These are phyloP conservation scores for Zaprionus kolodkinae DNA, from an alignment of 1,140 invertebrate species.

Conservation along the genomic window DNA sequence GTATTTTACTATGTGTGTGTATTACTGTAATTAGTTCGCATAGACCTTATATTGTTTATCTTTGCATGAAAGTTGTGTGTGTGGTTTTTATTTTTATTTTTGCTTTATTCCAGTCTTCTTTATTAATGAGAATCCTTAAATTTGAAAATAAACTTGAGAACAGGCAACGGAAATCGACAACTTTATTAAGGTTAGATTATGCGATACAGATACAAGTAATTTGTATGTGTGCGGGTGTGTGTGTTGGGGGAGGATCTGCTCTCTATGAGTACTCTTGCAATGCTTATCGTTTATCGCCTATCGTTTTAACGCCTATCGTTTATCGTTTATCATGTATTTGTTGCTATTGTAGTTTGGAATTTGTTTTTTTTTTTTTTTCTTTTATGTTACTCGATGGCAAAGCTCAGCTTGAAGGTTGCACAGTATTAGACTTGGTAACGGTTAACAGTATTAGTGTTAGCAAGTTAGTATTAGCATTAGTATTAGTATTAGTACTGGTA, in stretches of 20 bases:
- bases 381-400: constrained; percentile 44
- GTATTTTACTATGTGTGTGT: constrained; percentile 6
- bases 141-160: constrained; percentile 45
- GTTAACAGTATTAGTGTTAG: constrained; percentile 41
- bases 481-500: constrained; percentile 28
- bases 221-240: not conserved
- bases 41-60: constrained; percentile 23
- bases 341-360: constrained; percentile 44
- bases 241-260: not conserved
- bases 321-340: constrained; percentile 25
- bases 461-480: constrained; percentile 22
- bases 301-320: constrained; percentile 16
- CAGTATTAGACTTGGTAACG: constrained; percentile 46
- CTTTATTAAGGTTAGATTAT: constrained; percentile 42
- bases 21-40: constrained; percentile 34
- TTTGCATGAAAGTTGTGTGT: constrained; percentile 1
- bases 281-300: constrained; percentile 11
- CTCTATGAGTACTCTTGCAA: not conserved
- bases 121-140: constrained; percentile 68
- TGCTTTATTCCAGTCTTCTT: constrained; percentile 72
- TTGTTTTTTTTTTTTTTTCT: constrained; percentile 5
- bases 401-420: constrained; percentile 57
- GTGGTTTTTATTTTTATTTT: constrained; percentile 36
- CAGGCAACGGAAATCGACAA: constrained; percentile 59
- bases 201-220: constrained; percentile 11